phyloP scores from a whole-genome alignment of 2,113 vertebrate species.

The Fregetta grallaria region DNA sequence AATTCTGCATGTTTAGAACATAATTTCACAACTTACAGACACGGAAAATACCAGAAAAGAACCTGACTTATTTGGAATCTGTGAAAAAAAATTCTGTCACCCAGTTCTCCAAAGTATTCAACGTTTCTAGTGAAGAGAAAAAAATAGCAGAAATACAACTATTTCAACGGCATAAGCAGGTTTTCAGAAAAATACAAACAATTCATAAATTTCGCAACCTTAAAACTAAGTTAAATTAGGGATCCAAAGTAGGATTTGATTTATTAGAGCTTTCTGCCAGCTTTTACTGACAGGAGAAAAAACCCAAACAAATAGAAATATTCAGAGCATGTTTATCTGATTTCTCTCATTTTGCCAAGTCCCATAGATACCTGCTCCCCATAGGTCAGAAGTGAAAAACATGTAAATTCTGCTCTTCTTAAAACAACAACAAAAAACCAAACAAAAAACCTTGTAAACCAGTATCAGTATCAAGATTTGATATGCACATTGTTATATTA shows the following conservation, averaged over 20 bases:
- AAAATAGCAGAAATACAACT: background rate
- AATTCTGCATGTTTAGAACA: background rate
- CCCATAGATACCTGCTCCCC: background rate
- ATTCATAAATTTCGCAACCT: background rate
- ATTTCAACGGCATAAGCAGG: background rate
- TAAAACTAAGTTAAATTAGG: background rate
- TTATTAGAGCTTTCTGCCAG: background rate
- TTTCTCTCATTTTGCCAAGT: background rate
- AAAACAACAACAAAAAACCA: background rate
- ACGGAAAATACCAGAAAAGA: background rate
- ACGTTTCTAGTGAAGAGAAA: conserved; percentile 63
- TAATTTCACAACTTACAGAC: background rate
- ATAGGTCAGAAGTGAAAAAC: background rate
- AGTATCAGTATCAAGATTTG: background rate
- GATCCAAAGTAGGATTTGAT: background rate
- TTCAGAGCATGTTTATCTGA: background rate
- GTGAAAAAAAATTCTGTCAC: conserved; percentile 81
- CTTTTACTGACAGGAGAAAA: background rate
- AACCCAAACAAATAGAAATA: background rate
- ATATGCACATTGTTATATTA: background rate
- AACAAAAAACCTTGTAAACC: background rate
- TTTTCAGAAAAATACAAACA: background rate
- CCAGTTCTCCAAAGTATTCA: conserved; percentile 84
- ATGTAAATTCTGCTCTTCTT: background rate
- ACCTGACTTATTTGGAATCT: conserved; percentile 82